Base-by-base conservation (phyloP, 2,113 vertebrate species). In the Nothoprocta pentlandii region DNA sequence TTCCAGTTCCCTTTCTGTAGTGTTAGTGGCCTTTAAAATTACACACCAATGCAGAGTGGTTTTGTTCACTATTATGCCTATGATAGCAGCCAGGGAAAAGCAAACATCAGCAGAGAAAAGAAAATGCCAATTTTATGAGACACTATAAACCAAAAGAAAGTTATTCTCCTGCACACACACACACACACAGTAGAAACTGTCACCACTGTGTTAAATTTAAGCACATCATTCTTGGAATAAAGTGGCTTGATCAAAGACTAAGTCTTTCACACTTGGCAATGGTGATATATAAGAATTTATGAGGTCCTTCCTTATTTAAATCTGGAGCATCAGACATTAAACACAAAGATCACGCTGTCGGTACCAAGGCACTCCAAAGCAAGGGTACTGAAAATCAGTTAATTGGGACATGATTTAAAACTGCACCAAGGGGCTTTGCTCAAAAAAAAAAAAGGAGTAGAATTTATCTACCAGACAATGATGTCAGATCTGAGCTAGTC, bases 1-100 rank as follows among this genome's bases (percentile, higher is more conserved):
- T 94, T 96, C 92, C 79, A 75, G 84, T 80, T 94, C 71, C 85
- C 87, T 92, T 87, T 77, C 81, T 80, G 74, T 8, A 80, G 5
- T 56, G 54, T 53, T 64, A 56, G 59, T 77, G 34, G 22, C 66
- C 84, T 92, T 93, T 82, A 90, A 80, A 92, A 94, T 79, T 3
- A 74, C 49, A 69, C 70, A 74, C 10, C 41, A 83, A 67, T 8
- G 80, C 15, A 51, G 21, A 88, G 39, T 14, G 59, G 39, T 64
- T 90, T 90, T 74, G 30, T 85, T 80, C 75, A 46, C 42, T 67
- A 3, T 95, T 79, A 69, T 22, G 16, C 12, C 47, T 77, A 68
- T 25, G 63, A 87, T 84, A 84, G 22, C 46, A 68, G 42, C 70
- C 75, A 85, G 63, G 41, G 71, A 91, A 80, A 90, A 90, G 81